phyloP scores from a whole-genome alignment of 53 echinoderm and acorn worm species.

The Crossaster papposus region DNA sequence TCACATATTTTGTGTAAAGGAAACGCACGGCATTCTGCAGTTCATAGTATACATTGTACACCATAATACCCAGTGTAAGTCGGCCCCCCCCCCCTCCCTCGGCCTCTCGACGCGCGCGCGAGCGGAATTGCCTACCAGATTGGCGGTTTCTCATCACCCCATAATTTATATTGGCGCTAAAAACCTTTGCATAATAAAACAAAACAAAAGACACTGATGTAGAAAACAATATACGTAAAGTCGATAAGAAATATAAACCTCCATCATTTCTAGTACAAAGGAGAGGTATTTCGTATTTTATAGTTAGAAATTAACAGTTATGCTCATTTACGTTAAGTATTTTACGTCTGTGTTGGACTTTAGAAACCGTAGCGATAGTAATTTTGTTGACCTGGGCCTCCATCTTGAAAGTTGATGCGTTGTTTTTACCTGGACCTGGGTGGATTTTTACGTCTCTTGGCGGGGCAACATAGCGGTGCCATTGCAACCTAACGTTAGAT shows the following conservation, averaged over 20 bases:
- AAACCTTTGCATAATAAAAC: slow-evolving; percentile 27
- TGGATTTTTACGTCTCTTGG: slow-evolving; percentile 63
- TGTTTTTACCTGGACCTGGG: slow-evolving; percentile 60
- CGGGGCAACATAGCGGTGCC: slow-evolving; percentile 55
- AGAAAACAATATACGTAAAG: background rate
- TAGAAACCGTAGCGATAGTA: slow-evolving; percentile 64
- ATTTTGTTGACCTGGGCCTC: slow-evolving; percentile 72
- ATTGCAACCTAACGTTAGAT: slow-evolving; percentile 92
- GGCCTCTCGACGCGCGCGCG: too few relatives aligned
- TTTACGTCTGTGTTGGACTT: slow-evolving; percentile 78
- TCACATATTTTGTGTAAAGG: too few relatives aligned
- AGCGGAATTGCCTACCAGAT: too few relatives aligned
- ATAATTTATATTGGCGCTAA: slow-evolving; percentile 58
- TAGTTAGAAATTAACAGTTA: background rate
- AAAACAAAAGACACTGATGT: background rate
- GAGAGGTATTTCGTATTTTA: background rate
- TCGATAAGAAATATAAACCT: background rate
- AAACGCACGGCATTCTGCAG: too few relatives aligned
- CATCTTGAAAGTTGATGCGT: slow-evolving; percentile 70
- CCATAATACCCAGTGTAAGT: too few relatives aligned
- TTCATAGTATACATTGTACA: too few relatives aligned
- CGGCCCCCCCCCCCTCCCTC: too few relatives aligned
- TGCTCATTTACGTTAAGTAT: too few relatives aligned
- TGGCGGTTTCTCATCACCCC: slow-evolving; percentile 50
- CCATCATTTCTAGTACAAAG: background rate